Percentiles rank a stretch among this genome's conserved stretches.
phyloP scores from a whole-genome alignment of 1,140 invertebrate genomes.

The Oreohelix idahoensis region DNA sequence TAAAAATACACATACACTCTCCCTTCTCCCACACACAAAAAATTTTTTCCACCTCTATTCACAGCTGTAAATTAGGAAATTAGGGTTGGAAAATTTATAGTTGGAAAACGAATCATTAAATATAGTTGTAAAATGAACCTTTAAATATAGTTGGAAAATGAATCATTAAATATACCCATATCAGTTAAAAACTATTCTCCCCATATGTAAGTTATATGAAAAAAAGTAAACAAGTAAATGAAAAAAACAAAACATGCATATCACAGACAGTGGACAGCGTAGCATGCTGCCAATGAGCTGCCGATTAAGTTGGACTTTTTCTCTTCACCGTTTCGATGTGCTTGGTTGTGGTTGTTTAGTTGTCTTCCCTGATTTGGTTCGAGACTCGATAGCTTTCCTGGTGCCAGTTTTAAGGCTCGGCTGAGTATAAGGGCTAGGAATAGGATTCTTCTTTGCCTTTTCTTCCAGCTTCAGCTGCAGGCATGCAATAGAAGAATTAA shows the following conservation, averaged over 20 bases:
- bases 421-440: constrained; percentile 30
- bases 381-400: constrained; percentile 24
- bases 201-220: too few relatives aligned
- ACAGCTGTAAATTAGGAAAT: too few relatives aligned
- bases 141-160: too few relatives aligned
- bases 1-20: too few relatives aligned
- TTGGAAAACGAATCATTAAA: too few relatives aligned
- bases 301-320: not conserved
- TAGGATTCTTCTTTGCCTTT: constrained; percentile 7
- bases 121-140: too few relatives aligned
- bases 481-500: not conserved
- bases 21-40: too few relatives aligned
- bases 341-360: constrained; percentile 26
- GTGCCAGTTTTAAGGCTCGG: not conserved
- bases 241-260: not conserved
- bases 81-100: too few relatives aligned
- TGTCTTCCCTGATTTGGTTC: constrained; percentile 9
- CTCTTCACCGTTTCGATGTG: constrained; percentile 28
- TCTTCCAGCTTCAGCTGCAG: constrained; percentile 30
- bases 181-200: too few relatives aligned
- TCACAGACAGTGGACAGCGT: not conserved
- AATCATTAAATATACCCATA: too few relatives aligned
- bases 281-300: not conserved
- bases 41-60: too few relatives aligned
- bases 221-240: too few relatives aligned